phyloP scores from a whole-genome alignment of 92 coral and sea anemone species.

The Nematostella vectensis region DNA sequence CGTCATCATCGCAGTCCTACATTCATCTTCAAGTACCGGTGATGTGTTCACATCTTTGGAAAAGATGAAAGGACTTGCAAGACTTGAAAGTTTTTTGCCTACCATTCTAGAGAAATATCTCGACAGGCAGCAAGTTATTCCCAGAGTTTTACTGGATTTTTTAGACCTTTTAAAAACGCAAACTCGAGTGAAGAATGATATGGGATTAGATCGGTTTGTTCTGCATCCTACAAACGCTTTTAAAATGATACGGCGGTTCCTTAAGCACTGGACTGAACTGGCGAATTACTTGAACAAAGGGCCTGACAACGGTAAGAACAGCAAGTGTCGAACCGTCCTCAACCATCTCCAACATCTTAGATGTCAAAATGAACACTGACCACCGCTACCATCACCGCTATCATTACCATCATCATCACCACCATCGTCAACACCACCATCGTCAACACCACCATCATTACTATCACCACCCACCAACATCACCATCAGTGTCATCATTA shows the following conservation, averaged over 20 bases:
- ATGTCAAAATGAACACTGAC: no score
- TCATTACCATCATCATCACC: no score
- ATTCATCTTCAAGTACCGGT: no score
- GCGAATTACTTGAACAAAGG: conserved; percentile 38
- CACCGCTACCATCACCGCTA: no score
- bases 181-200: conserved; percentile 12
- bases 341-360: no score
- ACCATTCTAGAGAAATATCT: conserved; percentile 49
- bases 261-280: conserved; percentile 78
- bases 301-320: conserved; percentile 36
- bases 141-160: conserved; percentile 18
- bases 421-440: no score
- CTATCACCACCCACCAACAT: no score
- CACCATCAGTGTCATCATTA: no score
- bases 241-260: conserved; percentile 64
- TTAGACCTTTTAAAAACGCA: conserved; percentile 5
- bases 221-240: conserved; percentile 77
- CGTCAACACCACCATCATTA: no score
- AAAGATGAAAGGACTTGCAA: conserved; percentile 59
- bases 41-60: conserved; percentile 27
- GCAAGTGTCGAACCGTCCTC: no score
- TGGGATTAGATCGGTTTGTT: conserved; percentile 49
- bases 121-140: neutral
- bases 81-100: conserved; percentile 48
- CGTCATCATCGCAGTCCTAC: no score